Percentiles rank a stretch among this genome's conserved stretches.
Conservation (phyloP, 2,113 vertebrate genomes). For the Baryphthengus martii region DNA sequence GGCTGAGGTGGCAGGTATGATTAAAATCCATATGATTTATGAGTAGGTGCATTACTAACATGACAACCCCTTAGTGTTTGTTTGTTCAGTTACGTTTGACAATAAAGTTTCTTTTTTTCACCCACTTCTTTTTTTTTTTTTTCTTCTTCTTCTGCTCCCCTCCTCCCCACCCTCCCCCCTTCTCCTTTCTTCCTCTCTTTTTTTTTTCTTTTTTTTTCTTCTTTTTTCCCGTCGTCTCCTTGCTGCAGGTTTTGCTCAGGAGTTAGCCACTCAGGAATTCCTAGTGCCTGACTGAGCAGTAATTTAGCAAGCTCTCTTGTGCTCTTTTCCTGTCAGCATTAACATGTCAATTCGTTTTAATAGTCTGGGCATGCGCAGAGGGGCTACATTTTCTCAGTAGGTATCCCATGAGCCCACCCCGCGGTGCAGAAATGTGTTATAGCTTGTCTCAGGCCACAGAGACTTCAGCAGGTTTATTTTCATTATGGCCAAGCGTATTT, state of each 20-base stretch:
- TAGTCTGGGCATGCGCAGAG: conserved; percentile 82
- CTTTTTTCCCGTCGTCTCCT: conserved; percentile 3
- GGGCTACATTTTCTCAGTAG: conserved; percentile 77
- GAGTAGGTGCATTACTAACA: conserved; percentile 83
- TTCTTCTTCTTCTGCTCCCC: background rate
- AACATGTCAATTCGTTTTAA: conserved; percentile 88
- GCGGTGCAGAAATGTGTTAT: conserved; percentile 80
- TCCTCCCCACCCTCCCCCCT: background rate
- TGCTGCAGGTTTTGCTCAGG: conserved; percentile 74
- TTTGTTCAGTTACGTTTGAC: conserved; percentile 75
- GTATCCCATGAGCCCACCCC: conserved; percentile 77
- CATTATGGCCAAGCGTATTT: conserved; percentile 74
- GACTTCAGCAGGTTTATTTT: conserved; percentile 79
- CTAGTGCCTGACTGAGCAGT: conserved; percentile 83
- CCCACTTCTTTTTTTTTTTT: background rate
- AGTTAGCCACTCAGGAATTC: conserved; percentile 83
- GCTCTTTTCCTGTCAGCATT: conserved; percentile 85
- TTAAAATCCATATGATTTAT: conserved; percentile 95
- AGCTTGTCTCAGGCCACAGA: conserved; percentile 78
- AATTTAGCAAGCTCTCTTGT: conserved; percentile 82
- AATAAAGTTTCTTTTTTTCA: conserved; percentile 72
- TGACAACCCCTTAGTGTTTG: conserved; percentile 75
- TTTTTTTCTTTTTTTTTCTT: background rate
- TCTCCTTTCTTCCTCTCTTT: background rate
- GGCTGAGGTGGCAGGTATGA: conserved; percentile 88